Evolutionary conservation across 2,888 invertebrate genomes (phyloP).

Genomic region (Patella ulyssiponensis): DNA sequence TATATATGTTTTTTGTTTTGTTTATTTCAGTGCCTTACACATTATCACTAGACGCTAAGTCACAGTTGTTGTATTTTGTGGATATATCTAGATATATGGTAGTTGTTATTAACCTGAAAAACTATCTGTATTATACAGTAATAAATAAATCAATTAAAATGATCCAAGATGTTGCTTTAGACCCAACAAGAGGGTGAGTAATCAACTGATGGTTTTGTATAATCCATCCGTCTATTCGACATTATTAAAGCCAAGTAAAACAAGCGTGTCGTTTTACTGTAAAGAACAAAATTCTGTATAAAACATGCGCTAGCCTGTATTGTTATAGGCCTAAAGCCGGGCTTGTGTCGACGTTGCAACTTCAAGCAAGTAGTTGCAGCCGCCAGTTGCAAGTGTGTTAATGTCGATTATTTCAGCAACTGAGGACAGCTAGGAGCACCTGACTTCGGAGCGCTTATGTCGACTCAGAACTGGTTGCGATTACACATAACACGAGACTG

Average conservation of each 20-base stretch:
- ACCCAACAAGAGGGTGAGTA: conserved; percentile 17
- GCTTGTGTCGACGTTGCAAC: too few relatives aligned
- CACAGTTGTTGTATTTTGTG: conserved; percentile 20
- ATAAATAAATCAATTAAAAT: neutral
- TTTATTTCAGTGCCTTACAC: conserved; percentile 17
- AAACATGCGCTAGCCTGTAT: neutral
- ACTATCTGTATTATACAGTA: conserved; percentile 1
- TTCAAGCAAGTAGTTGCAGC: too few relatives aligned
- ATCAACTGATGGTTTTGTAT: too few relatives aligned
- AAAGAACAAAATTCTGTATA: neutral
- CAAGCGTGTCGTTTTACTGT: neutral
- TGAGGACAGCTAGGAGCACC: too few relatives aligned
- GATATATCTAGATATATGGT: conserved; percentile 12
- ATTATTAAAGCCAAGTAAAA: too few relatives aligned
- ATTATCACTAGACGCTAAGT: conserved; percentile 14
- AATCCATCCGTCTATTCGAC: too few relatives aligned
- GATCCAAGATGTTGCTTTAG: conserved; percentile 16
- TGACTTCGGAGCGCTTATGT: too few relatives aligned
- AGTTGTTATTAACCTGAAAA: conserved; percentile 1
- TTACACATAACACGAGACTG: too few relatives aligned
- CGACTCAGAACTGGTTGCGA: too few relatives aligned
- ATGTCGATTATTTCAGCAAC: too few relatives aligned
- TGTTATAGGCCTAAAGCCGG: neutral
- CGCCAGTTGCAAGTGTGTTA: too few relatives aligned
- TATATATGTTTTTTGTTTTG: neutral